A percentile compares a stretch with the other conserved stretches of the same genome.
Conservation (phyloP, 2,888 invertebrate genomes). For the Philereme vetulata region DNA sequence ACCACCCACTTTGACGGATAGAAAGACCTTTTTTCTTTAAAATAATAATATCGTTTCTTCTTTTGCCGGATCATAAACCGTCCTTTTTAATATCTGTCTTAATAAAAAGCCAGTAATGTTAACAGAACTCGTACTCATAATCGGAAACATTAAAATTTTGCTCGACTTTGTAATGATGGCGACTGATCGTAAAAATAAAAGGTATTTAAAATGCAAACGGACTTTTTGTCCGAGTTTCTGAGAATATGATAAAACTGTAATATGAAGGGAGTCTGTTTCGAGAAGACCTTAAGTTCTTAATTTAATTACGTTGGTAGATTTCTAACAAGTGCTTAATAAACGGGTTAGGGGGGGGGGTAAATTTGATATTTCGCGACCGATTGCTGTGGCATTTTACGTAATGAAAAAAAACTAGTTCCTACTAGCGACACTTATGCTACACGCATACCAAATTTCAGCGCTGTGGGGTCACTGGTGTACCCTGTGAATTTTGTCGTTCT, state of each 20-base stretch:
- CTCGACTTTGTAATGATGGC: constrained; percentile 31
- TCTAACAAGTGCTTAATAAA: too few relatives aligned
- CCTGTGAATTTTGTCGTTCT: too few relatives aligned
- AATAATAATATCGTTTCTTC: constrained; percentile 11
- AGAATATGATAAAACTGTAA: constrained; percentile 18
- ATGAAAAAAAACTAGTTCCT: too few relatives aligned
- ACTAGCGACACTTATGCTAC: too few relatives aligned
- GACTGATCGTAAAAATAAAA: constrained; percentile 25
- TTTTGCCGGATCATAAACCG: constrained; percentile 18
- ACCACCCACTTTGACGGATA: constrained; percentile 27
- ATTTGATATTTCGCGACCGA: too few relatives aligned
- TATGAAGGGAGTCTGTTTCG: background rate
- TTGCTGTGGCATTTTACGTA: too few relatives aligned
- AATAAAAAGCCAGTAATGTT: constrained; percentile 18
- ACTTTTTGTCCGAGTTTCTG: constrained; percentile 8
- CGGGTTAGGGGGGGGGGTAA: too few relatives aligned
- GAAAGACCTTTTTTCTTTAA: constrained; percentile 14
- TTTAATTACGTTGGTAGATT: too few relatives aligned
- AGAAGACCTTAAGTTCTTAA: background rate
- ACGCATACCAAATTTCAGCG: too few relatives aligned
- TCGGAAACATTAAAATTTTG: constrained; percentile 40
- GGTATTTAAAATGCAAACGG: constrained; percentile 25
- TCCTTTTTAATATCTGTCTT: constrained; percentile 10
- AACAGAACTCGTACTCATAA: constrained; percentile 26
- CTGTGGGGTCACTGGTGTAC: too few relatives aligned